Percentiles rank a stretch among this genome's conserved stretches.
Evolutionary conservation across 2,888 invertebrate genomes (phyloP).

Genomic region (Erpobdella octoculata): DNA sequence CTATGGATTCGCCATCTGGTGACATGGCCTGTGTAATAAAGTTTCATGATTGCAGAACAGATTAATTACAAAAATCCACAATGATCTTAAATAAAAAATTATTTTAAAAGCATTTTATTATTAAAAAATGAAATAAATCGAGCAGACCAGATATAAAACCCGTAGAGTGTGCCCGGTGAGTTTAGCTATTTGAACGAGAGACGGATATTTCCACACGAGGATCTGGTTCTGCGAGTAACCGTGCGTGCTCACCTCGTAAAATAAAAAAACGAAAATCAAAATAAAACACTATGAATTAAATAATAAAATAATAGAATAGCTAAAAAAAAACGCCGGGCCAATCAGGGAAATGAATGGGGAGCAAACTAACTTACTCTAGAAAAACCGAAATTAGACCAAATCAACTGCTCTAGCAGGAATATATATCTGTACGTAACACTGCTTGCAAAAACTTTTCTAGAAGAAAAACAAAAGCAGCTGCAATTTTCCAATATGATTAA

Average conservation of each 20-base stretch:
- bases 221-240: slow-evolving; percentile 92
- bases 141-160: slow-evolving; percentile 39
- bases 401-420: no score
- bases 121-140: background rate
- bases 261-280: background rate
- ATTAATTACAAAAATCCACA: background rate
- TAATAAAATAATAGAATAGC: no score
- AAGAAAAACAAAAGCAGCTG: no score
- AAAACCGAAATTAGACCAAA: no score
- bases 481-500: no score
- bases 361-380: no score
- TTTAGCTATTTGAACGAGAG: slow-evolving; percentile 66
- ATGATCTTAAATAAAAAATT: background rate
- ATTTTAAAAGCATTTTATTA: background rate
- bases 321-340: no score
- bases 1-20: slow-evolving; percentile 86
- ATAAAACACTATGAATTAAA: background rate
- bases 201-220: slow-evolving; percentile 92
- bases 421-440: no score
- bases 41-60: background rate
- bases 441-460: no score
- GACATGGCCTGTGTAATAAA: slow-evolving; percentile 56
- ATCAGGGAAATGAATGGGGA: no score
- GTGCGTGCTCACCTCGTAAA: slow-evolving; percentile 65
- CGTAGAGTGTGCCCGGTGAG: slow-evolving; percentile 54